Evolutionary conservation across 2,113 vertebrate species (phyloP), one percentile per base, ranked within the genome.

Genomic region (Salvelinus sp.): DNA sequence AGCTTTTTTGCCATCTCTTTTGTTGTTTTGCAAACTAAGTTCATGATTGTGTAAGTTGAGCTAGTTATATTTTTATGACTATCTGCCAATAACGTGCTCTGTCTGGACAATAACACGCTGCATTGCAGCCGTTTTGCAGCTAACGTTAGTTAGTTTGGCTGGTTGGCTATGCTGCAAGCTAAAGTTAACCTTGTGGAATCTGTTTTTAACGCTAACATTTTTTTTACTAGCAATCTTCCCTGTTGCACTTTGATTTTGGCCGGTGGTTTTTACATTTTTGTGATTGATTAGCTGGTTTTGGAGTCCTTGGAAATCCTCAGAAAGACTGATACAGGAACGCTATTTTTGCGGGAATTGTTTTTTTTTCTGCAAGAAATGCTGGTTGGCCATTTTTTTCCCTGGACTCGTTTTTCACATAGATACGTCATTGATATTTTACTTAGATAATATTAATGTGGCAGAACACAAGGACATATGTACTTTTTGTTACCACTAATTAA

Each of bases 301-400:
- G n/a, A 60, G 14, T n/a, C 20, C 18, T 62, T 22, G 18, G 22
- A 16, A 6, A 23, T 22, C 6, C 18, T 9, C 20, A 22, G 54
- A 57, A n/a, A 23, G 58, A 22, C 50, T 62, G 58, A 16, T 23
- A 16, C 58, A 62, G 6, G 5, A 62, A 62, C 58, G 7, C 20
- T 62, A 22, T 62, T 62, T 54, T 62, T 62, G 58, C 6, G 58
- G 58, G 58, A 62, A 22, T 10, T 1, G 3, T 13, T 62, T 62
- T 60, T 60, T 62, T 62, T 62, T 62, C 58, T 62, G n/a, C 58
- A 62, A 62, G 58, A 62, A 54, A 16, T 62, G 58, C 3, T 62
- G 58, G n/a, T 62, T 62, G 58, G 58, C 58, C 58, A 62, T 23
- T 23, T 60, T 62, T 62, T 6, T 54, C 1, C 25, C 18, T 62